Conservation (phyloP, 1,140 invertebrate genomes). For the Dendroctonus ponderosae region DNA sequence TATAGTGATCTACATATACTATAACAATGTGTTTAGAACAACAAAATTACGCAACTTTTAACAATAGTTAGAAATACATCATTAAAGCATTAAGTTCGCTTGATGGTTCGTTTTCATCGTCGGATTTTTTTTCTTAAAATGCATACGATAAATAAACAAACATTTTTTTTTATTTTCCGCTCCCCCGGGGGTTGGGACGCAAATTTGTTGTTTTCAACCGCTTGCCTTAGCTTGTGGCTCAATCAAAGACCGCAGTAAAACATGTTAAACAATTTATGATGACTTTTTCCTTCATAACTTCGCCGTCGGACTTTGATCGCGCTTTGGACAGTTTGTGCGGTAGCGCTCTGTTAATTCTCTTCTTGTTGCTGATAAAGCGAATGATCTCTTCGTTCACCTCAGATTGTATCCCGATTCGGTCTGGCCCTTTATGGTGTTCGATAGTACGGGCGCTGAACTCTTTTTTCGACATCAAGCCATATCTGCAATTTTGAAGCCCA, state of each 20-base stretch:
- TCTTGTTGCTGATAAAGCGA: conserved; percentile 43
- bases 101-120: too few relatives aligned
- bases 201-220: too few relatives aligned
- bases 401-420: conserved; percentile 43
- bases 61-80: too few relatives aligned
- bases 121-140: too few relatives aligned
- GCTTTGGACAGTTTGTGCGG: conserved; percentile 39
- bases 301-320: conserved; percentile 17
- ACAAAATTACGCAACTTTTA: too few relatives aligned
- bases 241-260: conserved; percentile 48
- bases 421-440: conserved; percentile 43
- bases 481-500: conserved; percentile 28
- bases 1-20: too few relatives aligned
- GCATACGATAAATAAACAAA: too few relatives aligned
- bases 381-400: conserved; percentile 44
- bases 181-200: too few relatives aligned
- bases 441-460: conserved; percentile 43
- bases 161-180: too few relatives aligned
- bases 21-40: too few relatives aligned
- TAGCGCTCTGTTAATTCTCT: conserved; percentile 34
- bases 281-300: conserved; percentile 41
- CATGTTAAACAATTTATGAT: conserved; percentile 47
- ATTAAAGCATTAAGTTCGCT: too few relatives aligned
- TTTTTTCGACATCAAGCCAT: conserved; percentile 46
- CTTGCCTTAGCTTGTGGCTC: conserved; percentile 10